These are phyloP conservation scores for Liodrosophila aerea DNA, from an alignment of 2,888 invertebrate species.

Conservation along the genomic window DNA sequence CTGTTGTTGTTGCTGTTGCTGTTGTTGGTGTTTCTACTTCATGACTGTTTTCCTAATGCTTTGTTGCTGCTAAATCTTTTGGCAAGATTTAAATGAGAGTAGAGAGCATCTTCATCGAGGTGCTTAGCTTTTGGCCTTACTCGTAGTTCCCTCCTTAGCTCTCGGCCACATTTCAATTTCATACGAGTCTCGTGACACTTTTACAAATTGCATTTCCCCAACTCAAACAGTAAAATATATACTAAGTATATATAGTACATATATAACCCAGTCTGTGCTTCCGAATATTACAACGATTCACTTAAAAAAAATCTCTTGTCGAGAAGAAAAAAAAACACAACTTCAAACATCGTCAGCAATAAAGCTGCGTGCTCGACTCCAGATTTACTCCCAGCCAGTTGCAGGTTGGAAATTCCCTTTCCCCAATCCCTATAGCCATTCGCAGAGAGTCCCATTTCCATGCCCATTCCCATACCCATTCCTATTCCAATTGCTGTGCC, in stretches of 20 bases:
- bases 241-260: no score
- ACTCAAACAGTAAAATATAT: conserved; percentile 9
- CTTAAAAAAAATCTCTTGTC: not conserved
- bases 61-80: conserved; percentile 32
- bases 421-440: not conserved
- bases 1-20: conserved; percentile 7
- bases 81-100: conserved; percentile 49
- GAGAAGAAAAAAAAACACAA: conserved; percentile 13
- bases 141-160: not conserved
- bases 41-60: conserved; percentile 54
- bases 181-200: conserved; percentile 55
- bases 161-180: conserved; percentile 44
- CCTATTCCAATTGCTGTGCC: not conserved
- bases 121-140: conserved; percentile 22
- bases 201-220: conserved; percentile 61
- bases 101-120: conserved; percentile 8
- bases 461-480: conserved; percentile 3
- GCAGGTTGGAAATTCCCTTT: not conserved
- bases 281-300: not conserved
- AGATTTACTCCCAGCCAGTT: conserved; percentile 16
- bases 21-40: conserved; percentile 21
- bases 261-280: conserved; percentile 5
- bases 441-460: not conserved
- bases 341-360: conserved; percentile 58
- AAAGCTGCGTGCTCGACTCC: conserved; percentile 16